These are phyloP conservation scores for Mesopsocus fuscifrons DNA, from an alignment of 2,888 invertebrate genomes.

Conservation along the genomic window DNA sequence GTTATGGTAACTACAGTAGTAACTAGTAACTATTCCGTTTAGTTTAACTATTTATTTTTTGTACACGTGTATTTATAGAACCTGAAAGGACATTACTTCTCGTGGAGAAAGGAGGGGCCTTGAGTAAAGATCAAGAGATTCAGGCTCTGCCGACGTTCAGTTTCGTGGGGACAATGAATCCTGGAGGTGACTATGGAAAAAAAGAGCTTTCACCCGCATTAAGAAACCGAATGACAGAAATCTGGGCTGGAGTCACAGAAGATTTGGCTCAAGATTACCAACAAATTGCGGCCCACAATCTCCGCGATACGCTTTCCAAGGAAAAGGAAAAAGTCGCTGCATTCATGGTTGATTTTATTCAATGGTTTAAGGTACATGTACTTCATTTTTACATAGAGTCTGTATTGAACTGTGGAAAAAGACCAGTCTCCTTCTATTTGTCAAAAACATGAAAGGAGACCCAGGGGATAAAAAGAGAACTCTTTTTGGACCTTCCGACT, in stretches of 20 bases:
- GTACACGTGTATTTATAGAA: too few species aligned
- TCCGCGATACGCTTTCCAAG: slow-evolving; percentile 32
- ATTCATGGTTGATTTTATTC: slow-evolving; percentile 59
- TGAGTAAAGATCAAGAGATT: slow-evolving; percentile 28
- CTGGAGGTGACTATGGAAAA: slow-evolving; percentile 98
- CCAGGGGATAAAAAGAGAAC: too few species aligned
- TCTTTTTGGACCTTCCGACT: too few species aligned
- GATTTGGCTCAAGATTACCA: slow-evolving; percentile 45
- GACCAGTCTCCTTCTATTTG: too few species aligned
- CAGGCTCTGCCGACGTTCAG: slow-evolving; percentile 56
- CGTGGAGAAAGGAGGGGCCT: slow-evolving; percentile 61
- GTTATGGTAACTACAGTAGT: too few species aligned
- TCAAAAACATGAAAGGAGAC: too few species aligned
- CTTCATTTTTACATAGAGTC: too few species aligned
- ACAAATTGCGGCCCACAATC: slow-evolving; percentile 63
- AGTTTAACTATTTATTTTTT: too few species aligned
- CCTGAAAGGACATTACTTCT: slow-evolving; percentile 79
- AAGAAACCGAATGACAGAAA: slow-evolving; percentile 94
- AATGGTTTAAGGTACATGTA: slow-evolving; percentile 53
- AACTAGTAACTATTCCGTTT: too few species aligned
- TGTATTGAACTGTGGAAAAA: too few species aligned
- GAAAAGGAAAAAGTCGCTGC: slow-evolving; percentile 31
- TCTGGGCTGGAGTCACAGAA: slow-evolving; percentile 71
- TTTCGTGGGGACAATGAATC: slow-evolving; percentile 98
- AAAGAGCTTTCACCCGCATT: slow-evolving; percentile 96